phyloP scores from a whole-genome alignment of 2,888 invertebrate genomes.

The Lepidochrysops patricia region DNA sequence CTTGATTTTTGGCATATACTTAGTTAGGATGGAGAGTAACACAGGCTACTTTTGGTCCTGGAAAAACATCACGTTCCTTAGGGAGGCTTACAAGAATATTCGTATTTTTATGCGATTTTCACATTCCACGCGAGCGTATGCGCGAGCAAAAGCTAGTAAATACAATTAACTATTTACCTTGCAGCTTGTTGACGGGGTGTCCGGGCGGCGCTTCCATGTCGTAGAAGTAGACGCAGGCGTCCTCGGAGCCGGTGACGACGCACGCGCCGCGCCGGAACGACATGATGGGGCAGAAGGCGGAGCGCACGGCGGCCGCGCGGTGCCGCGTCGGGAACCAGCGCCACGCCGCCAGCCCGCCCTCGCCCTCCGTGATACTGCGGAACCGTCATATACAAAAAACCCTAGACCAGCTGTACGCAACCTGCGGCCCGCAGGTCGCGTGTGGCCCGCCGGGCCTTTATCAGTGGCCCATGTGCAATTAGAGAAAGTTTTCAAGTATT shows the following conservation, averaged over 20 bases:
- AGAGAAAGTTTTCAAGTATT: no score
- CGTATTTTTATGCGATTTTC: no score
- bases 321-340: conserved; percentile 80
- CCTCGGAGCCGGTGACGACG: conserved; percentile 86
- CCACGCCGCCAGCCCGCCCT: conserved; percentile 78
- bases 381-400: background rate
- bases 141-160: background rate
- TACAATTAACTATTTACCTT: conserved; percentile 43
- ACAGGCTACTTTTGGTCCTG: no score
- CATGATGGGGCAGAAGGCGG: conserved; percentile 90
- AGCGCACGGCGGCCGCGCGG: conserved; percentile 74
- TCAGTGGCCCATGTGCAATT: no score
- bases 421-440: no score
- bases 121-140: no score
- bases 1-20: no score
- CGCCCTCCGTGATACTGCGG: conserved; percentile 77
- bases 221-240: conserved; percentile 84
- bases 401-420: no score
- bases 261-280: conserved; percentile 87
- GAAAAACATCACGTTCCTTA: no score
- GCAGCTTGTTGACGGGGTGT: conserved; percentile 74
- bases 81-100: no score
- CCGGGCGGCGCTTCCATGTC: conserved; percentile 78
- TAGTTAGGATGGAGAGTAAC: no score
- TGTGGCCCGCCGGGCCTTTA: no score